A percentile compares a stretch with the other conserved stretches of the same genome.
phyloP scores from a whole-genome alignment of 2,888 invertebrate genomes.

The Orchesella flavescens region DNA sequence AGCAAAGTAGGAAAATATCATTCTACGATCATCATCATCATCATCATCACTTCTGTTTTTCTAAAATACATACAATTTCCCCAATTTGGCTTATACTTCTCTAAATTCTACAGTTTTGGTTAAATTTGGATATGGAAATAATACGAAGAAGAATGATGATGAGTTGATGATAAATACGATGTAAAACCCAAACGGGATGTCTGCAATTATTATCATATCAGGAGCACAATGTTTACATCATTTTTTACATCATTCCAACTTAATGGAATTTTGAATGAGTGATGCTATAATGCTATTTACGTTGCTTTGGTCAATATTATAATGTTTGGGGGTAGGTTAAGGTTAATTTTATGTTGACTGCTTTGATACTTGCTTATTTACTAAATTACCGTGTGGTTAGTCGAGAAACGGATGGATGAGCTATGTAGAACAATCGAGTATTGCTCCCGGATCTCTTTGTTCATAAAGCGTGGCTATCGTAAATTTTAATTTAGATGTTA shows the following conservation, averaged over 20 bases:
- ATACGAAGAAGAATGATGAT: too few relatives aligned
- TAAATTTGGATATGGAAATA: too few relatives aligned
- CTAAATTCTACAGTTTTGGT: not conserved
- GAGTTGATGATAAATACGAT: not conserved
- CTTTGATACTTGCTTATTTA: not conserved
- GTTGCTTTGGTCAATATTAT: not conserved
- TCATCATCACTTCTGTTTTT: not conserved
- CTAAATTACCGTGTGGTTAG: not conserved
- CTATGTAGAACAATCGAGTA: conserved; percentile 10
- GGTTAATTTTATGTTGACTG: not conserved
- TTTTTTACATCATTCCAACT: too few relatives aligned
- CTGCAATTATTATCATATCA: not conserved
- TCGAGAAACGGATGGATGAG: not conserved
- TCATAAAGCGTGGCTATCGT: conserved; percentile 21
- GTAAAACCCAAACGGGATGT: not conserved
- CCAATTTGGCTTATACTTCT: not conserved
- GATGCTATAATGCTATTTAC: not conserved
- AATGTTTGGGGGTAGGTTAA: too few relatives aligned
- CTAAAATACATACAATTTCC: not conserved
- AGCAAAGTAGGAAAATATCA: not conserved
- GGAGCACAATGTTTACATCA: too few relatives aligned
- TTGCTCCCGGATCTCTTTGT: conserved; percentile 43
- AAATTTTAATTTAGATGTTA: not conserved
- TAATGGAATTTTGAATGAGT: not conserved
- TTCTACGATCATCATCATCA: not conserved